A percentile compares a stretch with the other conserved stretches of the same genome.
Conservation (phyloP, 2,113 vertebrate genomes). For the Pachycephala philippinensis region DNA sequence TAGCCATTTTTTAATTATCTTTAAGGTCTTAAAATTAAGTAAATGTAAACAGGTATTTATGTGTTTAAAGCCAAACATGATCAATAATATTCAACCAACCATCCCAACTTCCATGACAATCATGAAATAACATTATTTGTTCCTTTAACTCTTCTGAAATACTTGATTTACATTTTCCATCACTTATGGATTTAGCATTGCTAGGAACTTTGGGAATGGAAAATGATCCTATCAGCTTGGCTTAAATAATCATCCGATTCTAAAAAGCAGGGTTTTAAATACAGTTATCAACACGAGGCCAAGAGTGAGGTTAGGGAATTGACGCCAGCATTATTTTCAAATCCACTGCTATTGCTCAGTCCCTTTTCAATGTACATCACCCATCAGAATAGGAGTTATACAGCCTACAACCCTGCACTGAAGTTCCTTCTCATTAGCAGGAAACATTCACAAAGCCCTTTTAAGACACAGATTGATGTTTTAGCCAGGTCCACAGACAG, state of each 20-base stretch:
- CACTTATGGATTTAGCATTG: neutral
- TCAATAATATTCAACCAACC: neutral
- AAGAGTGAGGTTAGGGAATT: neutral
- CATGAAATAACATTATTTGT: neutral
- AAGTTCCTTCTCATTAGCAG: neutral
- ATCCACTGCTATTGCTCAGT: neutral
- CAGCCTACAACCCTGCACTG: neutral
- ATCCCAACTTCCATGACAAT: neutral
- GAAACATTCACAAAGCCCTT: neutral
- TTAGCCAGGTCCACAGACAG: neutral
- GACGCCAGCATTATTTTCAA: neutral
- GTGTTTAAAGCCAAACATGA: neutral
- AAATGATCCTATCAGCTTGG: neutral
- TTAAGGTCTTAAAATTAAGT: neutral
- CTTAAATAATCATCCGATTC: neutral
- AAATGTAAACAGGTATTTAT: neutral
- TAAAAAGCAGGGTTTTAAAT: neutral
- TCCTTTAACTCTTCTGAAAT: neutral
- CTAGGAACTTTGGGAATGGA: neutral
- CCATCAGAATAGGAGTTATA: neutral
- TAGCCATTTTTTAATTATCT: neutral
- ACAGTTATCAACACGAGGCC: neutral
- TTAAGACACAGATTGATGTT: neutral
- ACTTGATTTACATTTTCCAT: neutral
- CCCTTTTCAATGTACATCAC: fast-evolving